Percentiles rank a stretch among this genome's conserved stretches.
These are phyloP conservation scores for Chaetorhynchus papuensis DNA, from an alignment of 2,113 vertebrate genomes.

Conservation along the genomic window DNA sequence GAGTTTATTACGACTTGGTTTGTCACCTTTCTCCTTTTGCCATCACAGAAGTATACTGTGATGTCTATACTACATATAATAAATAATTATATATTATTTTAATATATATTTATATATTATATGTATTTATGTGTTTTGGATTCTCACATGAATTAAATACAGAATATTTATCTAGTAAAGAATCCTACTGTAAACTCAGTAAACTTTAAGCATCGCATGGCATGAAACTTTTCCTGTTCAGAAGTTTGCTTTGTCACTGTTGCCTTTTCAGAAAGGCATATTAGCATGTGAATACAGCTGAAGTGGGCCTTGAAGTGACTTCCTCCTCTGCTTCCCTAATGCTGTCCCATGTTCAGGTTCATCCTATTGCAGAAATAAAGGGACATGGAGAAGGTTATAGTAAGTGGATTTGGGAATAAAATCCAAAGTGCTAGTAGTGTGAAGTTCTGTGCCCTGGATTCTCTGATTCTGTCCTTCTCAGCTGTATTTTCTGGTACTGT, in stretches of 20 bases:
- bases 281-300: background rate
- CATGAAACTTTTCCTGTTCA: background rate
- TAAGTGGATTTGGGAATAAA: background rate
- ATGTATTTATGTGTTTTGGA: background rate
- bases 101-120: background rate
- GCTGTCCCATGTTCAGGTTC: background rate
- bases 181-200: background rate
- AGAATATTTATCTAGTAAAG: background rate
- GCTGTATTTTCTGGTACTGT: background rate
- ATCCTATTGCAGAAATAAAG: background rate
- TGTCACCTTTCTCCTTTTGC: background rate
- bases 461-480: background rate
- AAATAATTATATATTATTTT: background rate
- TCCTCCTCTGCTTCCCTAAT: background rate
- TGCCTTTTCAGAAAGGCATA: background rate
- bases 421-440: background rate
- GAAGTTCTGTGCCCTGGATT: background rate
- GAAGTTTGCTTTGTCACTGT: background rate
- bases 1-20: background rate
- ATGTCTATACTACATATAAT: background rate
- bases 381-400: background rate
- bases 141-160: background rate
- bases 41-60: background rate
- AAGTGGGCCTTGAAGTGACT: background rate
- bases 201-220: background rate